Evolutionary conservation across 2,888 invertebrate species (phyloP), one percentile per base, ranked within the genome.

Genomic region (Polydrusus pterygomalis): DNA sequence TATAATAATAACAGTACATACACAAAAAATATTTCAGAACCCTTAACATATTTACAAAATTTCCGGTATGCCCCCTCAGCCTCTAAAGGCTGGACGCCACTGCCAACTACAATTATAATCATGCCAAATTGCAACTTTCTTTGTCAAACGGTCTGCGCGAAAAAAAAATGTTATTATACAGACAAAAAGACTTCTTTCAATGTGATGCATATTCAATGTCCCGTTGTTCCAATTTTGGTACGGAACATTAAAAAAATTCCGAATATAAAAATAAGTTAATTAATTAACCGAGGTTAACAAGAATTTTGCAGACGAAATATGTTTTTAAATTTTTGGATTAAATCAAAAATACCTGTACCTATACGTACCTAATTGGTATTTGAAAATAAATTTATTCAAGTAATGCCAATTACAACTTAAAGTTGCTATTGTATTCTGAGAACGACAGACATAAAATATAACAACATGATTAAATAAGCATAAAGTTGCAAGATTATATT

Each of bases 331-430:
- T 43, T n/a, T n/a, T 43, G 43, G 43, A 43, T 43, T 43, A 13
- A 7, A 43, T 13, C n/a, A 34, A 43, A 43, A 43, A 25, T 25
- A 25, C 1, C n/a, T n/a, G n/a, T n/a, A n/a, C n/a, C n/a, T n/a
- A 43, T 2, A 9, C 1, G 43, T 1, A 6, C 10, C n/a, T n/a
- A 43, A 43, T 43, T 43, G 7, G 7, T 30, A 43, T 43, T 43
- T n/a, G 43, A 11, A n/a, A 43, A 43, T 3, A 11, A n/a, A 43
- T 43, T 43, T 13, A 43, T 43, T n/a, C 2, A n/a, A 43, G 43
- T 43, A 43, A 43, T 43, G 34, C 34, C n/a, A 43, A 43, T 43
- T 43, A n/a, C 43, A 43, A 43, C n/a, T n/a, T n/a, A 43, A 40
- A 43, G n/a, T 43, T 43, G 43, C 43, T 13, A n/a, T n/a, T 43